phyloP scores from a whole-genome alignment of 2,888 invertebrate species.

The Julus scanicus region DNA sequence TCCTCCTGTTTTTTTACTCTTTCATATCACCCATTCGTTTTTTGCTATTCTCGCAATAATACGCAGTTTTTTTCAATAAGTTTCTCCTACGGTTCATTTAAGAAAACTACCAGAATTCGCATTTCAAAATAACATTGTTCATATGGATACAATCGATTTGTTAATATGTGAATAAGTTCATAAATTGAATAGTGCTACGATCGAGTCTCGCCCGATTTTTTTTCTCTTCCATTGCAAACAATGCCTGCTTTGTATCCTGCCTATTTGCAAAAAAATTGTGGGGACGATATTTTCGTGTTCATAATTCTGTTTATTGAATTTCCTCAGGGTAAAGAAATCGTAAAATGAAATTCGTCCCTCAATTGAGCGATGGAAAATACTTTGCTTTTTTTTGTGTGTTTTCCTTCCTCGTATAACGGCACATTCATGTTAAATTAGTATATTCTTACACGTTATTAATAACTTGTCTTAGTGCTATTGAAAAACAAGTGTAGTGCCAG shows the following conservation, averaged over 20 bases:
- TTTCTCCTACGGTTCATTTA: not conserved
- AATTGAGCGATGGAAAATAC: not conserved
- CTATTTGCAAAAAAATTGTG: not conserved
- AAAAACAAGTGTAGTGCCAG: too few relatives aligned
- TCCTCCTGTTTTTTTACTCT: not conserved
- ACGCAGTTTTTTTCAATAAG: not conserved
- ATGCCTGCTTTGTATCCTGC: not conserved
- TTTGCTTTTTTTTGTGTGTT: not conserved
- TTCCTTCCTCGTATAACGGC: not conserved
- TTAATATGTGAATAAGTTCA: conserved; percentile 21
- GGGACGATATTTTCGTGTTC: not conserved
- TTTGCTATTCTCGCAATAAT: not conserved
- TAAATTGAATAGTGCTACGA: conserved; percentile 10
- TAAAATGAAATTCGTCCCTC: not conserved
- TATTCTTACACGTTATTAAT: too few relatives aligned
- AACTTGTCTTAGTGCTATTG: too few relatives aligned
- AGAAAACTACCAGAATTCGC: not conserved
- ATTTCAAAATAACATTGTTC: conserved; percentile 4
- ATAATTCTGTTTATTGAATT: conserved; percentile 30
- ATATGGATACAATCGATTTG: not conserved
- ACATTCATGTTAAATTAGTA: too few relatives aligned
- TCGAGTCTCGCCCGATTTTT: not conserved
- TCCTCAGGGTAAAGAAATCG: not conserved
- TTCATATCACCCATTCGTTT: not conserved
- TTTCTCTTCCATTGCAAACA: not conserved